Evolutionary conservation across 2,113 vertebrate genomes (phyloP).

Genomic region (Saguinus imperator): DNA sequence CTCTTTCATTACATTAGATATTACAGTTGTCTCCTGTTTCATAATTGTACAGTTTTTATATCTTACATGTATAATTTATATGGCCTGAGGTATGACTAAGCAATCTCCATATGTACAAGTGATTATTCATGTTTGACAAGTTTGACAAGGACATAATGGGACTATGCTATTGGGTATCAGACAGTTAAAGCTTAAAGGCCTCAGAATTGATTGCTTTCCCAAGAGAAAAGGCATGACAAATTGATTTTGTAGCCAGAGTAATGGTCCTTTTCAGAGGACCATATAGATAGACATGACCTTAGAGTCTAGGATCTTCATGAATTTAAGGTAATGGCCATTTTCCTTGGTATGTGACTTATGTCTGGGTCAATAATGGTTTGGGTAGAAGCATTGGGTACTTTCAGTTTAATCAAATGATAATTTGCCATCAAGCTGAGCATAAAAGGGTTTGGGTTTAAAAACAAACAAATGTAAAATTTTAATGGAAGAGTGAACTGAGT

Average conservation of each 20-base stretch:
- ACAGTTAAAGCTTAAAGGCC: conserved; percentile 31
- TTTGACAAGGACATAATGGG: conserved; percentile 3
- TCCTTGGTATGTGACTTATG: neutral
- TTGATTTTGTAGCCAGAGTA: neutral
- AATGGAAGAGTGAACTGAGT: neutral
- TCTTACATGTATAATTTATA: neutral
- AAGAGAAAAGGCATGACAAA: neutral
- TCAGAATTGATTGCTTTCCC: neutral
- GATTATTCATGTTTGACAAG: conserved; percentile 5
- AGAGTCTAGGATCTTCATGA: neutral
- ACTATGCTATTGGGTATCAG: neutral
- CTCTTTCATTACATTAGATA: neutral
- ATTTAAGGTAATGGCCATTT: neutral
- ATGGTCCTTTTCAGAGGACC: neutral
- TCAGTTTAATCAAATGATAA: neutral
- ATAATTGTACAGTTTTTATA: neutral
- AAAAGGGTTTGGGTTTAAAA: neutral
- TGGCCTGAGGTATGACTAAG: neutral
- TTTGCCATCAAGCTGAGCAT: neutral
- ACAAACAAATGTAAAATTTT: neutral
- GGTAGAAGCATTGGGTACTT: neutral
- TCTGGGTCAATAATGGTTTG: neutral
- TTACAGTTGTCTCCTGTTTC: neutral
- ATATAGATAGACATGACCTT: neutral
- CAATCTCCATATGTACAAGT: neutral